Evolutionary conservation across 2,113 vertebrate species (phyloP), one percentile per base, ranked within the genome.

Genomic region (Vombatus ursinus): DNA sequence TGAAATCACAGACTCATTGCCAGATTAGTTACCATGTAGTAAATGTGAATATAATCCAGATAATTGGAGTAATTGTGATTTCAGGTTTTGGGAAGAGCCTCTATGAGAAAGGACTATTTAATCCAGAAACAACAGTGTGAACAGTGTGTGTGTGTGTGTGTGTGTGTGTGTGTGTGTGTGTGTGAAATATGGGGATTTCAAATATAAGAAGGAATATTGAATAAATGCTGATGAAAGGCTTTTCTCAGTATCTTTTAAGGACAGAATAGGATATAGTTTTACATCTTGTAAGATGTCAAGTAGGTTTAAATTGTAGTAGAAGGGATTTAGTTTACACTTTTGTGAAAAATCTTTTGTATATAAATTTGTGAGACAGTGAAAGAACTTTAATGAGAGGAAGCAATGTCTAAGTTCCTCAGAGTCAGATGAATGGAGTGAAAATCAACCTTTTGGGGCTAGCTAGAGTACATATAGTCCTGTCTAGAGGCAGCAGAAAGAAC

Each of bases 61-160:
- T 77, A 93, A 93, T 57, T 52, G 90, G 44, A 50, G n/a, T 57
- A 97, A 50, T 53, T 53, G 28, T 91, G 90, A 95, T 91, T 44
- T 53, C 12, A 52, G 89, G 48, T 44, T 94, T 93, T 94, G 24
- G n/a, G 2, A 26, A 90, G 50, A n/a, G 10, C 4, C 23, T 91
- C 16, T 52, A 89, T 25, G 50, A 90, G 54, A 61, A 94, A 94
- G 31, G 52, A 24, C n/a, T 28, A 24, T 48, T 52, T 61, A 91
- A 93, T 90, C 96, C 8, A 57, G 77, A 93, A 61, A 90, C 77
- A 53, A 54, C 19, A 84, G 25, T 91, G 92, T 90, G 52, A 90
- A 89, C 3, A 77, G n/a, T n/a, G n/a, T n/a, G n/a, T 8, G 47
- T 77, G 6, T 90, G 25, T 37, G 49, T 61, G 10, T 61, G 1